A percentile compares a stretch with the other conserved stretches of the same genome.
Conservation (phyloP, 2,888 invertebrate species). For the Acanthosepion pharaonis region DNA sequence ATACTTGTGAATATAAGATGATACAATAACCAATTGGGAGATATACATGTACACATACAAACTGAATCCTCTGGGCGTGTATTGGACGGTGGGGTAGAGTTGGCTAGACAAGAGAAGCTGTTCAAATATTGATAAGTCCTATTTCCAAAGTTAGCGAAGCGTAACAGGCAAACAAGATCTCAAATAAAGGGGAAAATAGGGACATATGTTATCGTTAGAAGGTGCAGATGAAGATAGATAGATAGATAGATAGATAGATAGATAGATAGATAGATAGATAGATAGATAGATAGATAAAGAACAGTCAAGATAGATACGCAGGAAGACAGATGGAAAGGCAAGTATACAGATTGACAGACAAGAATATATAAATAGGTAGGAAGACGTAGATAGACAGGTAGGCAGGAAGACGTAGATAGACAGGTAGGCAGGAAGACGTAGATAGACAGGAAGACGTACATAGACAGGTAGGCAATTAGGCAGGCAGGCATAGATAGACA, state of each 20-base stretch:
- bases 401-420: not conserved
- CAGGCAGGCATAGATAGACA: not conserved
- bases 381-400: not conserved
- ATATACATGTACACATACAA: not conserved
- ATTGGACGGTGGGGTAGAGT: not conserved
- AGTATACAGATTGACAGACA: not conserved
- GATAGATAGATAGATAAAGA: too few relatives aligned
- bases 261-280: too few relatives aligned
- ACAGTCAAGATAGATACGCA: too few relatives aligned
- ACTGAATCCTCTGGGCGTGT: not conserved
- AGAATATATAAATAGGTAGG: not conserved
- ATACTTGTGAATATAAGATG: not conserved
- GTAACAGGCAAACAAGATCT: not conserved
- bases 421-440: not conserved
- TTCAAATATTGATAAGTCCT: slow-evolving; percentile 33
- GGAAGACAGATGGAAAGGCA: not conserved
- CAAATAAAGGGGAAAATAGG: not conserved
- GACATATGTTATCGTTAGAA: not conserved
- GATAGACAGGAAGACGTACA: not conserved
- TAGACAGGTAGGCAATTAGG: not conserved
- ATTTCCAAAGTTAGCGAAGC: not conserved
- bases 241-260: too few relatives aligned
- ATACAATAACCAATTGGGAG: not conserved
- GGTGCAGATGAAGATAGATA: too few relatives aligned
- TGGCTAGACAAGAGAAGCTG: not conserved